phyloP scores from a whole-genome alignment of 1,140 invertebrate species.

The Drosophila melanica region DNA sequence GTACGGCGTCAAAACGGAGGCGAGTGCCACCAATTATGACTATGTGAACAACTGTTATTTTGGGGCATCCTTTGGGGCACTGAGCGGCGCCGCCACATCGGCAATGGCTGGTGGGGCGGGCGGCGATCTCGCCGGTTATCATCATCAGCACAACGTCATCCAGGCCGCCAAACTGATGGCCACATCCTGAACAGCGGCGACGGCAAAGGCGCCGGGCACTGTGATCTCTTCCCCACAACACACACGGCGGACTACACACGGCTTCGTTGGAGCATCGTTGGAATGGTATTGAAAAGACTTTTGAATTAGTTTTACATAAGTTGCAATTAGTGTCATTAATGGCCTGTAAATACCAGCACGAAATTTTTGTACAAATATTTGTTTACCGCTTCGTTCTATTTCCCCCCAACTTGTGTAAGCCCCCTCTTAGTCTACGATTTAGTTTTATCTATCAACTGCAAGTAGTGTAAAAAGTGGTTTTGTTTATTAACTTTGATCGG shows the following conservation, averaged over 20 bases:
- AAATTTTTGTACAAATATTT: conserved; percentile 68
- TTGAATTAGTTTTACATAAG: conserved; percentile 53
- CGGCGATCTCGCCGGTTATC: conserved; percentile 87
- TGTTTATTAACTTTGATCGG: too few species aligned
- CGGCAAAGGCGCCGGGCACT: conserved; percentile 17
- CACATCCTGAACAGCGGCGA: conserved; percentile 86
- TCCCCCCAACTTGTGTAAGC: conserved; percentile 16
- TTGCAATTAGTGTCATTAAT: conserved; percentile 37
- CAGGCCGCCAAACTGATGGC: conserved; percentile 91
- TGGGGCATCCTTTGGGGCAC: conserved; percentile 70
- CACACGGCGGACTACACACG: conserved; percentile 17
- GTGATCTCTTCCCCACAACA: conserved; percentile 57
- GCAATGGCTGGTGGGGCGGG: conserved; percentile 78
- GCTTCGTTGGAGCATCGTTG: conserved; percentile 42
- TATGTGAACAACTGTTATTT: conserved; percentile 83
- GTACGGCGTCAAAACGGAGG: conserved; percentile 79
- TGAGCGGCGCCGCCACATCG: conserved; percentile 56
- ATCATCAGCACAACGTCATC: conserved; percentile 92
- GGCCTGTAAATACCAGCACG: conserved; percentile 60
- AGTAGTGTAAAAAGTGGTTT: too few species aligned
- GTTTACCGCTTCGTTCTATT: conserved; percentile 47
- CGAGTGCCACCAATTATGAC: conserved; percentile 80
- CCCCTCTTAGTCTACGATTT: not conserved
- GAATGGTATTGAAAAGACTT: conserved; percentile 75
- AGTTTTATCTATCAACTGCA: conserved; percentile 4